Conservation (phyloP, 2,797 vertebrate genomes). For the Rhincodon typus region DNA sequence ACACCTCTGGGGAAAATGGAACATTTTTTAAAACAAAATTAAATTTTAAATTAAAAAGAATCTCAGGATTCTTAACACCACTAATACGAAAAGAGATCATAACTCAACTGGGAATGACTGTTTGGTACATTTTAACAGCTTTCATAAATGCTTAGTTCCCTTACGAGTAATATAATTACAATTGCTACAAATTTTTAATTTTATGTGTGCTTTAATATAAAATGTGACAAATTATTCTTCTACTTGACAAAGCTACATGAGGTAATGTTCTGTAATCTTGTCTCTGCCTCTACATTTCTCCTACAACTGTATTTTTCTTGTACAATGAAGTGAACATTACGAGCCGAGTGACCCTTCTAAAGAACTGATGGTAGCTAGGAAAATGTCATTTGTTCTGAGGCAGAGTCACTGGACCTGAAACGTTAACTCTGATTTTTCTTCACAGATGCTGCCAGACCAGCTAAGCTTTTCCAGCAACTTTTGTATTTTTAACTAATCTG, state of each 20-base stretch:
- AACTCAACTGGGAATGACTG: background rate
- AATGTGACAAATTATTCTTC: background rate
- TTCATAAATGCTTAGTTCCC: background rate
- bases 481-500: background rate
- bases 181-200: background rate
- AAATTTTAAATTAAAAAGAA: conserved; percentile 18
- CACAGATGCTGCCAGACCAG: too few relatives aligned
- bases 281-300: background rate
- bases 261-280: background rate
- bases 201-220: background rate
- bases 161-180: too few relatives aligned
- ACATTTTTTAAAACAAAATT: too few relatives aligned
- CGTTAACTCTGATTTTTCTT: too few relatives aligned
- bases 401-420: too few relatives aligned
- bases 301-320: background rate
- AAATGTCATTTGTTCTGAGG: too few relatives aligned
- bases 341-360: too few relatives aligned
- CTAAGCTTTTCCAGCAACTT: too few relatives aligned
- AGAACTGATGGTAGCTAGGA: too few relatives aligned
- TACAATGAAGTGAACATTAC: background rate
- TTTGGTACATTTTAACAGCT: conserved; percentile 18
- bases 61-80: too few relatives aligned
- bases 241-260: background rate
- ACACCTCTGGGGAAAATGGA: too few relatives aligned
- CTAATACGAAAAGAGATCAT: background rate